These are phyloP conservation scores for Poicephalus gulielmi DNA, from an alignment of 2,113 vertebrate genomes.

Conservation along the genomic window DNA sequence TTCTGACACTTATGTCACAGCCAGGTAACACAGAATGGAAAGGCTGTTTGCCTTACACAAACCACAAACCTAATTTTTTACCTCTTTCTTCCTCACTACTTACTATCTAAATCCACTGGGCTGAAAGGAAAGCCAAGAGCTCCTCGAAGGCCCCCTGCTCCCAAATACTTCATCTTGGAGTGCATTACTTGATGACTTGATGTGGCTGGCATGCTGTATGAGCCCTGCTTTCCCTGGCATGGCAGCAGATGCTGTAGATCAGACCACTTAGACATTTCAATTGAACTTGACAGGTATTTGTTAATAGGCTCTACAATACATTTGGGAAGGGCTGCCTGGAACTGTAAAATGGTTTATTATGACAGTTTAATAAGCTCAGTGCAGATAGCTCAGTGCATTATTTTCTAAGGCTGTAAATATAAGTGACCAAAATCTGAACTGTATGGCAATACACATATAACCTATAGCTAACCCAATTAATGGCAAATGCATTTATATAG, in stretches of 20 bases:
- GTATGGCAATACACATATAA: neutral
- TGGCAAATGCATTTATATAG: neutral
- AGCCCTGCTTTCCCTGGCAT: neutral
- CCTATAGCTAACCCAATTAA: neutral
- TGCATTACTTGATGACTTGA: neutral
- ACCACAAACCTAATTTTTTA: neutral
- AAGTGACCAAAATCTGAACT: neutral
- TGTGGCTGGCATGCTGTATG: neutral
- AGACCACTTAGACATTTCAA: constrained; percentile 6
- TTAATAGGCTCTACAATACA: neutral
- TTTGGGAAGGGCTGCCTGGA: neutral
- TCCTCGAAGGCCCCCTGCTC: neutral
- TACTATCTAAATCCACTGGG: neutral
- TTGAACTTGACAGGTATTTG: constrained; percentile 31
- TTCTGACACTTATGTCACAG: neutral
- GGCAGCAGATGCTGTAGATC: neutral
- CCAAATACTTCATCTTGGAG: neutral
- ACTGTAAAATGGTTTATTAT: neutral
- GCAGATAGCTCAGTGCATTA: neutral
- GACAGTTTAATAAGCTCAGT: neutral
- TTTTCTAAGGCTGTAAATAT: neutral
- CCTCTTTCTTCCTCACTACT: neutral
- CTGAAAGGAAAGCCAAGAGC: neutral
- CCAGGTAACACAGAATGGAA: accelerated
- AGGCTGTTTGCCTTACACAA: neutral